Evolutionary conservation across 2,888 invertebrate genomes (phyloP).

Genomic region (Chrysotoxum bicinctum): DNA sequence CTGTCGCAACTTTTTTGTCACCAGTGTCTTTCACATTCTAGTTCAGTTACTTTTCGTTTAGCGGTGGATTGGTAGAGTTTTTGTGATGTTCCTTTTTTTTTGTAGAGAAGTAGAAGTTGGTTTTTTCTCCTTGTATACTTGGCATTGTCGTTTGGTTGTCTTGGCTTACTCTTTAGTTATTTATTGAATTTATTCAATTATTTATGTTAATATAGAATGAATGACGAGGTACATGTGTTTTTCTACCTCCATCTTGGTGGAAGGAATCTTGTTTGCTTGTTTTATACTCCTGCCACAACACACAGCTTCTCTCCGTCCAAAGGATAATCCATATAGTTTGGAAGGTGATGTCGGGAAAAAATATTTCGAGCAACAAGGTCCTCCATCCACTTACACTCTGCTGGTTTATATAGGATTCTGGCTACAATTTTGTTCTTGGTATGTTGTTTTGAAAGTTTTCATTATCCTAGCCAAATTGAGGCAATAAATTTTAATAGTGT

Average conservation of each 20-base stretch:
- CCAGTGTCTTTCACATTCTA: slow-evolving; percentile 18
- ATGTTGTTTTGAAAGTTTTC: slow-evolving; percentile 68
- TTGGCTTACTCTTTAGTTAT: slow-evolving; percentile 68
- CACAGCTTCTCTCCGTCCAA: not conserved
- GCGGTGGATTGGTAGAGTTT: slow-evolving; percentile 51
- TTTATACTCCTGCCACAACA: slow-evolving; percentile 6
- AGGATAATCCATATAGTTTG: slow-evolving; percentile 28
- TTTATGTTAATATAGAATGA: slow-evolving; percentile 71
- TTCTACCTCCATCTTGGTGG: slow-evolving; percentile 46
- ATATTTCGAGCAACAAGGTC: slow-evolving; percentile 48
- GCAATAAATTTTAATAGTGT: slow-evolving; percentile 73
- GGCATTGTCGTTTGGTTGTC: slow-evolving; percentile 53
- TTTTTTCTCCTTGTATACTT: slow-evolving; percentile 43
- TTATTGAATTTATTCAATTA: slow-evolving; percentile 73
- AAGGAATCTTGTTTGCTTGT: slow-evolving; percentile 38
- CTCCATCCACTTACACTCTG: slow-evolving; percentile 1
- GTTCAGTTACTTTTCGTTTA: slow-evolving; percentile 20
- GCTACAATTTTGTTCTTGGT: slow-evolving; percentile 29
- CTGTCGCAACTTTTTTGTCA: not conserved
- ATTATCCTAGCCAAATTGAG: slow-evolving; percentile 71
- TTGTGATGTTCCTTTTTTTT: not conserved
- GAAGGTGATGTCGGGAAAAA: slow-evolving; percentile 6
- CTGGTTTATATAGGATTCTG: not conserved
- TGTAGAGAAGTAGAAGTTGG: slow-evolving; percentile 18
- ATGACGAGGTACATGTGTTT: slow-evolving; percentile 58